A percentile compares a stretch with the other conserved stretches of the same genome.
phyloP scores from a whole-genome alignment of 2,797 vertebrate genomes.

The Epinephelus coioides region DNA sequence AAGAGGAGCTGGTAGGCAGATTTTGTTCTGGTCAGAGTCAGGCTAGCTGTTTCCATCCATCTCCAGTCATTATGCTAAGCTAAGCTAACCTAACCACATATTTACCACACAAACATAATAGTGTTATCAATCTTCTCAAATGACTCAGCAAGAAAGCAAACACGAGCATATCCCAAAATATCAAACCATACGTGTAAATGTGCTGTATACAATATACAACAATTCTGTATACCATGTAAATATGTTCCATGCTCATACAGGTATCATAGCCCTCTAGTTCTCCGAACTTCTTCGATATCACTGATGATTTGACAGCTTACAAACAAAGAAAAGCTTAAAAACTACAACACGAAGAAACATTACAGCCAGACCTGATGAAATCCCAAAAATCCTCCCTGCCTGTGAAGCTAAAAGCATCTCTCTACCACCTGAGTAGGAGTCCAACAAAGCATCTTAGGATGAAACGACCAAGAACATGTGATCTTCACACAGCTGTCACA shows the following conservation, averaged over 20 bases:
- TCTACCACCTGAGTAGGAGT: conserved; percentile 38
- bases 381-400: conserved; percentile 9
- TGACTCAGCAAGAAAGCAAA: neutral
- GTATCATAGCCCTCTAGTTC: conserved; percentile 8
- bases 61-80: conserved; percentile 21
- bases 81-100: conserved; percentile 25
- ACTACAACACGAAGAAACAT: neutral
- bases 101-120: neutral
- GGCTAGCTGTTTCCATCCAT: neutral
- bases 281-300: neutral
- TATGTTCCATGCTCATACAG: conserved; percentile 32
- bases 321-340: conserved; percentile 3
- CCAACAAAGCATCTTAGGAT: conserved; percentile 25
- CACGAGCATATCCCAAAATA: neutral
- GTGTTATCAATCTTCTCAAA: neutral
- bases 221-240: neutral
- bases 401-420: conserved; percentile 34
- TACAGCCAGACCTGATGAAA: conserved; percentile 27
- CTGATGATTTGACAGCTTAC: conserved; percentile 14
- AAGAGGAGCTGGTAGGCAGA: neutral
- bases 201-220: neutral
- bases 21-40: neutral
- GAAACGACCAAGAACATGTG: neutral
- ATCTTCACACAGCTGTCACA: conserved; percentile 13
- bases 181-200: conserved; percentile 1